These are phyloP conservation scores for Caenorhabditis zanzibari DNA, from an alignment of 2,888 invertebrate species.

Conservation along the genomic window DNA sequence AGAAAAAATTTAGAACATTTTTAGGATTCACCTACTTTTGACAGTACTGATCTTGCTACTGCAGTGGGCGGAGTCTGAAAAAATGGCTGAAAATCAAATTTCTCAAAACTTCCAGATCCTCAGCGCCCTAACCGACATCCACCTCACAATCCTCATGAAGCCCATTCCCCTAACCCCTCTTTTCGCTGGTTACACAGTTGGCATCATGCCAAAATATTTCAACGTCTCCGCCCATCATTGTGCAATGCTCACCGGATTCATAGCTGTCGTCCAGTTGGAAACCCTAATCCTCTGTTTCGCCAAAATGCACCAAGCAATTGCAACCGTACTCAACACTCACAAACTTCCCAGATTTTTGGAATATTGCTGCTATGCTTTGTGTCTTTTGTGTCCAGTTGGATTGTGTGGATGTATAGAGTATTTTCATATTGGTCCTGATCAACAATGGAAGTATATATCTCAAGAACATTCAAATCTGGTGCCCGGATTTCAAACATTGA, in stretches of 20 bases:
- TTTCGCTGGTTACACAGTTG: constrained; percentile 19
- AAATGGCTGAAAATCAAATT: too few relatives aligned
- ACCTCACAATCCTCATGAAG: constrained; percentile 13
- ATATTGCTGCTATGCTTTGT: constrained; percentile 2
- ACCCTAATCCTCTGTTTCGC: not conserved
- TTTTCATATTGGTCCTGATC: not conserved
- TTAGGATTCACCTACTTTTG: too few relatives aligned
- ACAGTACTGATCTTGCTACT: too few relatives aligned
- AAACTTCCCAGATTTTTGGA: not conserved
- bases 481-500: not conserved
- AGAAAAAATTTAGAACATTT: too few relatives aligned
- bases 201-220: constrained; percentile 5
- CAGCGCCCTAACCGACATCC: constrained; percentile 1
- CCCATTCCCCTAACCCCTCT: constrained; percentile 14
- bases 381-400: constrained; percentile 5
- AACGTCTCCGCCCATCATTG: constrained; percentile 12
- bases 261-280: constrained; percentile 14
- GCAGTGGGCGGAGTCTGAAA: too few relatives aligned
- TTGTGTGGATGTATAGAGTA: not conserved
- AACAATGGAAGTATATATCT: constrained; percentile 6
- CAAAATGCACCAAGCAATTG: constrained; percentile 17
- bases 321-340: not conserved
- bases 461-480: not conserved
- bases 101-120: not conserved
- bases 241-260: constrained; percentile 9